A percentile compares a stretch with the other conserved stretches of the same genome.
These are phyloP conservation scores for Danaus melanippus DNA, from an alignment of 1,140 invertebrate species.

Conservation along the genomic window DNA sequence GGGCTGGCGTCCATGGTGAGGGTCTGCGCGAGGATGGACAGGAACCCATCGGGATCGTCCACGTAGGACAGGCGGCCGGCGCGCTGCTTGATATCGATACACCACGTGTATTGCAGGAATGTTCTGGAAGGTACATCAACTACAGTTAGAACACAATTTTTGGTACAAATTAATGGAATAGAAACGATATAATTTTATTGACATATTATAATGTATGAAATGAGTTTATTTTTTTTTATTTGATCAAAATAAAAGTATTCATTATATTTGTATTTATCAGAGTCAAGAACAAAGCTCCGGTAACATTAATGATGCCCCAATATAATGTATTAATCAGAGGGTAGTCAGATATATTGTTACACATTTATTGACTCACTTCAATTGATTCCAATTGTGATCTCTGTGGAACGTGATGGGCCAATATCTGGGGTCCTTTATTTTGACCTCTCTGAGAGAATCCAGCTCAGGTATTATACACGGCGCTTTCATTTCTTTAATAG, in stretches of 20 bases:
- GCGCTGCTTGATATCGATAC: conserved; percentile 89
- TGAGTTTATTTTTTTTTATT: no score
- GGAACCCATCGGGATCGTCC: conserved; percentile 90
- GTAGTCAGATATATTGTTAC: no score
- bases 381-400: conserved; percentile 86
- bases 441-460: conserved; percentile 81
- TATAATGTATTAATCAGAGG: no score
- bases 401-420: conserved; percentile 89
- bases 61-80: conserved; percentile 90
- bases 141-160: neutral
- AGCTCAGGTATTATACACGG: conserved; percentile 92
- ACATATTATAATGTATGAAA: no score
- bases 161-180: neutral
- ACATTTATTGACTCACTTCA: conserved; percentile 73
- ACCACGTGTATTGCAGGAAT: conserved; percentile 79
- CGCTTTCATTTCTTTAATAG: conserved; percentile 76
- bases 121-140: conserved; percentile 57
- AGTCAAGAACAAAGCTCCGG: no score
- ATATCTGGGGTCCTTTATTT: conserved; percentile 87
- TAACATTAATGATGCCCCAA: no score
- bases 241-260: no score
- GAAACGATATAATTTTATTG: no score
- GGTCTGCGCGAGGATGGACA: conserved; percentile 86
- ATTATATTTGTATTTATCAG: no score
- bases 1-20: conserved; percentile 83